Conservation (phyloP, 2,888 invertebrate species). For the Pterostichus madidus region DNA sequence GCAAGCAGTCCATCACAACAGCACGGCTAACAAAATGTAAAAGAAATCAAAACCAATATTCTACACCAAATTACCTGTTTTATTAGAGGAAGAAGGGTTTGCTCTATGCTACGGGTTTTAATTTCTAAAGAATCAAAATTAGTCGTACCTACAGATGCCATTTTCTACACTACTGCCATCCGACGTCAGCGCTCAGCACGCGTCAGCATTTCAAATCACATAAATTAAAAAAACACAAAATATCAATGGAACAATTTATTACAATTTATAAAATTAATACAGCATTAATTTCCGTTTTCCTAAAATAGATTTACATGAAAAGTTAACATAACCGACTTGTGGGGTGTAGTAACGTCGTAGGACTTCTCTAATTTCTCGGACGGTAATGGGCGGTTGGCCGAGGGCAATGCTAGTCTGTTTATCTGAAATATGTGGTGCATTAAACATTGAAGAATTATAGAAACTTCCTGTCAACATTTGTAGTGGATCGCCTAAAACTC, state of each 20-base stretch:
- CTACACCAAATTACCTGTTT: conserved; percentile 87
- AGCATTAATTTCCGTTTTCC: conserved; percentile 76
- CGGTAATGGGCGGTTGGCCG: conserved; percentile 86
- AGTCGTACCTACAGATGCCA: conserved; percentile 81
- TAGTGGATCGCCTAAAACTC: conserved; percentile 84
- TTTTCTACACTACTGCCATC: conserved; percentile 76
- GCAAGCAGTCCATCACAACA: conserved; percentile 32
- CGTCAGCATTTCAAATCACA: conserved; percentile 18
- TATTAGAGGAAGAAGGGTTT: conserved; percentile 94
- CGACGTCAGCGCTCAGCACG: background rate
- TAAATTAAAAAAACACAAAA: conserved; percentile 12
- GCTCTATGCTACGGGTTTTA: conserved; percentile 96
- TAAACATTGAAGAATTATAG: conserved; percentile 82
- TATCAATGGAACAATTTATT: conserved; percentile 14
- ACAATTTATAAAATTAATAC: conserved; percentile 59
- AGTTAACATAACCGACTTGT: conserved; percentile 78
- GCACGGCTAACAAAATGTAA: conserved; percentile 26
- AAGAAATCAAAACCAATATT: conserved; percentile 44
- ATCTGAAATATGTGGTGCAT: conserved; percentile 77
- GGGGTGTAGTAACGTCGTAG: conserved; percentile 86
- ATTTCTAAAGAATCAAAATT: conserved; percentile 86
- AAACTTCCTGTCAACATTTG: conserved; percentile 84
- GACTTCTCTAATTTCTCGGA: conserved; percentile 90
- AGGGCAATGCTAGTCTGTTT: conserved; percentile 74
- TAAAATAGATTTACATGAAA: conserved; percentile 79